These are phyloP conservation scores for Phorcus lineatus DNA, from an alignment of 2,888 invertebrate species.

Conservation along the genomic window DNA sequence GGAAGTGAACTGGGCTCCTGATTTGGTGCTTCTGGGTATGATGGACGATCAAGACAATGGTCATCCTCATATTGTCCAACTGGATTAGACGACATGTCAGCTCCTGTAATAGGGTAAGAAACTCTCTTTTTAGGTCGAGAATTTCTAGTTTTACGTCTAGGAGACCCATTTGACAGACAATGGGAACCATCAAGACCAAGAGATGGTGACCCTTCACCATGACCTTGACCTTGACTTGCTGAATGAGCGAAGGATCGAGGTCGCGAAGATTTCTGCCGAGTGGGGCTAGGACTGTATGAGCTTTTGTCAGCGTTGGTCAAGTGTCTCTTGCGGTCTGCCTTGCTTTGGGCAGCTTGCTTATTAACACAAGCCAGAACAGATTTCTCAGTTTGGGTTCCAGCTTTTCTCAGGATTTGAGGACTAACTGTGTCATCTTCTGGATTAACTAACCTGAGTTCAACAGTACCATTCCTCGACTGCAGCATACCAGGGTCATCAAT, in stretches of 20 bases:
- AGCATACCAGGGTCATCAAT: constrained; percentile 25
- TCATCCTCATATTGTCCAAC: neutral
- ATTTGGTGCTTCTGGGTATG: neutral
- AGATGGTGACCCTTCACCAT: neutral
- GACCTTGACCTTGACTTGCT: neutral
- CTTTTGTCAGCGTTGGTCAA: constrained; percentile 26
- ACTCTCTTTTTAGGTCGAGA: constrained; percentile 1
- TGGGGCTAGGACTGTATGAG: constrained; percentile 27
- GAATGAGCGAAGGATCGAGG: constrained; percentile 4
- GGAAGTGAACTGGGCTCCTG: neutral
- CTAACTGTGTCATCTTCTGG: neutral
- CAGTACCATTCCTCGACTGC: neutral
- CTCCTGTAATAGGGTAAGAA: neutral
- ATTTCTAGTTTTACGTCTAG: neutral
- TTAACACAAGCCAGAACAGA: neutral
- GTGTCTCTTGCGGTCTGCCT: constrained; percentile 18
- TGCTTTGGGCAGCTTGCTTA: neutral
- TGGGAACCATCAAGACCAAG: neutral
- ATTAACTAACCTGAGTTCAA: neutral
- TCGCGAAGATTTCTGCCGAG: constrained; percentile 21
- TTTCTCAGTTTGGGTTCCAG: neutral
- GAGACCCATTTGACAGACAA: neutral
- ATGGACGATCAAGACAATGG: neutral
- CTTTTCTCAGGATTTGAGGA: neutral
- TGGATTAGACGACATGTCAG: neutral